Conservation (phyloP, 1,140 invertebrate genomes). For the Vanessa atalanta region DNA sequence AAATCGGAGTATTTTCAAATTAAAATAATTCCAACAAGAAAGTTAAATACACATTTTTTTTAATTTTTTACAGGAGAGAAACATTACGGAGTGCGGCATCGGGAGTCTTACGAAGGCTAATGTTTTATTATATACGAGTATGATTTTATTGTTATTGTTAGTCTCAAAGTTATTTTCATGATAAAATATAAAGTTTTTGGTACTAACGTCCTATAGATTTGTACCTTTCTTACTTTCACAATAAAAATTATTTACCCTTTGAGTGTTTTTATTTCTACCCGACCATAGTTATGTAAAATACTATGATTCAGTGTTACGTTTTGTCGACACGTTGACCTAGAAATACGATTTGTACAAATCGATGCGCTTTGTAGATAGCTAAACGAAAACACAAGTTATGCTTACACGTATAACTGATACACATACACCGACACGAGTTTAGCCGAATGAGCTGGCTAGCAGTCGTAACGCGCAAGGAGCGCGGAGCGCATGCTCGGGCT, state of each 20-base stretch:
- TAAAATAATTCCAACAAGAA: not conserved
- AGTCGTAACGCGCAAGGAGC: slow-evolving; percentile 50
- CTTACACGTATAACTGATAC: slow-evolving; percentile 37
- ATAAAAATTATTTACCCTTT: slow-evolving; percentile 72
- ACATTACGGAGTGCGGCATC: slow-evolving; percentile 63
- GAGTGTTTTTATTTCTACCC: slow-evolving; percentile 40
- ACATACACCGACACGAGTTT: slow-evolving; percentile 34
- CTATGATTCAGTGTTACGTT: not conserved
- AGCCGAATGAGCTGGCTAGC: slow-evolving; percentile 24
- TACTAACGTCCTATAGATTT: slow-evolving; percentile 51
- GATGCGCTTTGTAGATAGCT: slow-evolving; percentile 52
- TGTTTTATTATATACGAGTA: slow-evolving; percentile 41
- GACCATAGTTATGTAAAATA: not conserved
- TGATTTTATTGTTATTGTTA: slow-evolving; percentile 40
- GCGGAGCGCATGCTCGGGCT: slow-evolving; percentile 60
- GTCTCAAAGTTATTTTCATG: slow-evolving; percentile 40
- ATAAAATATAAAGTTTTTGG: slow-evolving; percentile 35
- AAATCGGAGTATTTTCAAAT: not conserved
- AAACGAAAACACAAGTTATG: slow-evolving; percentile 48
- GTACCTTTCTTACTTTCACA: slow-evolving; percentile 74
- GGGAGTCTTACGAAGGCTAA: slow-evolving; percentile 49
- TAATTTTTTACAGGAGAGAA: slow-evolving; percentile 60
- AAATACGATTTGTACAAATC: slow-evolving; percentile 48
- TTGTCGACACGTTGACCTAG: slow-evolving; percentile 53
- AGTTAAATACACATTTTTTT: not conserved